Evolutionary conservation across 1,140 invertebrate genomes (phyloP), one percentile per base, ranked within the genome.

Genomic region (Cyphomyrmex costatus): DNA sequence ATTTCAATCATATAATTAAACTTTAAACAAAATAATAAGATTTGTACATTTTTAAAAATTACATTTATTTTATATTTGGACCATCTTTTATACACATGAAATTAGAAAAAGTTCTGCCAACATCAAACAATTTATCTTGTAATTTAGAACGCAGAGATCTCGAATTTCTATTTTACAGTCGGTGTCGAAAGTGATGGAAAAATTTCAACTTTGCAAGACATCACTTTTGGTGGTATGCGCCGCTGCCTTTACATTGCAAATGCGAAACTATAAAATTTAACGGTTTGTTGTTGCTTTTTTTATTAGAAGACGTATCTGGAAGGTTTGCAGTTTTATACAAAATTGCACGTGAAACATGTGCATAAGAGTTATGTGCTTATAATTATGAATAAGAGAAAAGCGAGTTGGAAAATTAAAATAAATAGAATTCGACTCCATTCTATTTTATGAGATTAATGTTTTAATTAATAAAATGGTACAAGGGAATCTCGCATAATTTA

Each of bases 401-500:
- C 6, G 2, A 16, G 10, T 14, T 2, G 19, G 27, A 36, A 27
- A 49, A 51, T 14, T 19, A 2, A 16, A 30, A 70, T 33, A 68
- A 16, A 12, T 53, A 16, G 2, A 53, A 68, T 33, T 6, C 27
- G 42, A 51, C 10, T 36, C n/a, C 12, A 49, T 46, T 14, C 5
- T 21, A 6, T 30, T 58, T 19, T 30, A 30, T 10, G 14, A 14
- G 30, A 60, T 42, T 12, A 14, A 56, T n/a, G 21, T 68, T 66
- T 56, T 42, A 19, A 56, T 60, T 19, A 30, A 24, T 24, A 21
- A 74, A 73, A 83, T 63, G 42, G 46, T 73, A 24, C 36, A 16
- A 74, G 24, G 46, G 53, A 2, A 60, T 27, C 24, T 36, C 27
- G 36, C 36, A 53, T 61, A 61, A 74, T 74, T 58, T 74, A 83